A percentile compares a stretch with the other conserved stretches of the same genome.
phyloP scores from a whole-genome alignment of 1,140 invertebrate species.

The Telenomus remus region DNA sequence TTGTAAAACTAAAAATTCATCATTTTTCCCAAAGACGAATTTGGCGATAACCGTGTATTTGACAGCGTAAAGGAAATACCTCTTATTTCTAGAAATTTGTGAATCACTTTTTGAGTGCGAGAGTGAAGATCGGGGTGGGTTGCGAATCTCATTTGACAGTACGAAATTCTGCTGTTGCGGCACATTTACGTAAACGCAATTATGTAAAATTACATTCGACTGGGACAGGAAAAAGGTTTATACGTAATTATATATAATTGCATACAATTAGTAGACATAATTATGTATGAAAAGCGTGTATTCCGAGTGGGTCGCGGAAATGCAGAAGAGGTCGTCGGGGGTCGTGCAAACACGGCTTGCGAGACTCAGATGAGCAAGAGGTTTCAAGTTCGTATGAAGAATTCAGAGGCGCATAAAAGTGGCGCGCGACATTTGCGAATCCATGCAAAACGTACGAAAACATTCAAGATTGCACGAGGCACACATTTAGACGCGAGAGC shows the following conservation, averaged over 20 bases:
- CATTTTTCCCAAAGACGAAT: no score
- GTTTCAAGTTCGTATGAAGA: slow-evolving; percentile 57
- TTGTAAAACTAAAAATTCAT: background rate
- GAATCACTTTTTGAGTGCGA: no score
- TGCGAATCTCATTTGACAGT: slow-evolving; percentile 48
- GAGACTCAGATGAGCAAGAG: slow-evolving; percentile 2
- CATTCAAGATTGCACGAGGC: slow-evolving; percentile 56
- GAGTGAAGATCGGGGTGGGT: slow-evolving; percentile 36
- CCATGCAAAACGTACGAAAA: slow-evolving; percentile 56
- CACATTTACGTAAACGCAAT: slow-evolving; percentile 54
- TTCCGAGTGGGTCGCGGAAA: slow-evolving; percentile 36
- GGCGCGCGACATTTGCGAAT: slow-evolving; percentile 53
- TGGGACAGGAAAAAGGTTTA: slow-evolving; percentile 29
- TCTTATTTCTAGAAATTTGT: no score
- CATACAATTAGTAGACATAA: slow-evolving; percentile 56
- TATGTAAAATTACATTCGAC: slow-evolving; percentile 55
- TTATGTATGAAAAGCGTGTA: slow-evolving; percentile 44
- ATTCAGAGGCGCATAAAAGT: slow-evolving; percentile 57
- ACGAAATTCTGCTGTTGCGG: slow-evolving; percentile 36
- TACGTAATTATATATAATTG: slow-evolving; percentile 55
- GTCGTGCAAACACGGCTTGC: slow-evolving; percentile 20
- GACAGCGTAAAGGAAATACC: no score
- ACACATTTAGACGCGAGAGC: slow-evolving; percentile 54
- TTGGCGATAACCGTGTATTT: no score
- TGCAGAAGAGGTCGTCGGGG: slow-evolving; percentile 16